Percentiles rank a stretch among this genome's conserved stretches.
Conservation (phyloP, 2,113 vertebrate species). For the Panthera leo region DNA sequence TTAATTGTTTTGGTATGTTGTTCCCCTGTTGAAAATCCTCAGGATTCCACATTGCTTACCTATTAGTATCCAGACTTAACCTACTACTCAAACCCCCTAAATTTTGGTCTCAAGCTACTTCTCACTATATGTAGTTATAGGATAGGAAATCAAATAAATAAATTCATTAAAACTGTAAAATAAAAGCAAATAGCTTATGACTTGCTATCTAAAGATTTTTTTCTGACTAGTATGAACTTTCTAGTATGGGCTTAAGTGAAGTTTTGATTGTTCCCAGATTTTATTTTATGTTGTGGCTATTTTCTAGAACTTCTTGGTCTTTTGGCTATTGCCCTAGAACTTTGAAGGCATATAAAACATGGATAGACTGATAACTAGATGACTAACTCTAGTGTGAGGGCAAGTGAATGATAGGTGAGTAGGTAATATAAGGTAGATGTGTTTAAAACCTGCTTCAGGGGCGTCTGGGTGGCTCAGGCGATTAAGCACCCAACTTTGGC, state of each 20-base stretch:
- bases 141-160: not conserved
- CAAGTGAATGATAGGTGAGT: not conserved
- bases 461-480: too few species aligned
- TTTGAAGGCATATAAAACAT: not conserved
- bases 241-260: not conserved
- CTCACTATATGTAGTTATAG: not conserved
- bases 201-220: not conserved
- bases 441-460: not conserved
- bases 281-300: not conserved
- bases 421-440: not conserved
- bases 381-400: not conserved
- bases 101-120: not conserved
- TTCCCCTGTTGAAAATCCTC: not conserved
- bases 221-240: not conserved
- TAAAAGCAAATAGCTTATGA: not conserved
- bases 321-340: not conserved
- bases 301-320: conserved; percentile 27
- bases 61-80: not conserved
- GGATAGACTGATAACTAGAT: not conserved
- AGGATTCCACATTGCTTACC: not conserved
- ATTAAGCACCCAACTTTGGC: too few species aligned
- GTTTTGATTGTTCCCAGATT: not conserved
- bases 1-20: not conserved
- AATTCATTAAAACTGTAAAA: not conserved
- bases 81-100: not conserved